Conservation (phyloP, 92 coral and sea anemone genomes). For the Epizoanthus ramosus region DNA sequence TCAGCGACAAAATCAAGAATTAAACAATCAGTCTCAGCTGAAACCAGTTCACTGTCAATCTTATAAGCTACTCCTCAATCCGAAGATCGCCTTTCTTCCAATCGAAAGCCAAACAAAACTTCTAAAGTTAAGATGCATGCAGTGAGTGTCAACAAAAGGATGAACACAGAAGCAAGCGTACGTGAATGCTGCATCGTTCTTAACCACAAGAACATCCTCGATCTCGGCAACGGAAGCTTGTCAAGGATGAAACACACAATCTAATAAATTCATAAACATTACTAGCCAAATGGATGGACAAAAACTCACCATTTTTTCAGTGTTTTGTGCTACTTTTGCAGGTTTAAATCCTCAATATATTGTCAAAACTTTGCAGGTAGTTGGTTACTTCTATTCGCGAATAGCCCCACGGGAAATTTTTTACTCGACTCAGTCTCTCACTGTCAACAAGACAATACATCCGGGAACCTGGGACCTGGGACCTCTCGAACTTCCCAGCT, state of each 20-base stretch:
- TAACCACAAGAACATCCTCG: slow-evolving; percentile 9
- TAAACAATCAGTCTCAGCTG: slow-evolving; percentile 19
- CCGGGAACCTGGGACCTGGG: slow-evolving; percentile 53
- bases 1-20: slow-evolving; percentile 1
- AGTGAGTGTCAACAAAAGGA: slow-evolving; percentile 40
- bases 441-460: slow-evolving; percentile 3
- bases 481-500: slow-evolving; percentile 29
- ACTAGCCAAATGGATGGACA: background rate
- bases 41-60: slow-evolving; percentile 24
- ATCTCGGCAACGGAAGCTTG: background rate
- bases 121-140: slow-evolving; percentile 42
- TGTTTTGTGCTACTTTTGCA: slow-evolving; percentile 25
- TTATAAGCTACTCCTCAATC: slow-evolving; percentile 24
- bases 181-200: slow-evolving; percentile 9
- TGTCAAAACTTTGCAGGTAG: slow-evolving; percentile 69
- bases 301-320: slow-evolving; percentile 35
- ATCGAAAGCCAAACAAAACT: slow-evolving; percentile 29
- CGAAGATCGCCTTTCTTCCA: slow-evolving; percentile 18
- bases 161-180: slow-evolving; percentile 12
- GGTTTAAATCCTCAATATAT: slow-evolving; percentile 38
- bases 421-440: slow-evolving; percentile 13
- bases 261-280: background rate
- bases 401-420: slow-evolving; percentile 46
- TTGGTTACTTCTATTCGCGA: slow-evolving; percentile 48
- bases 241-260: background rate